Base-by-base conservation (phyloP, 2,113 vertebrate species). In the Myrmecophaga tridactyla region DNA sequence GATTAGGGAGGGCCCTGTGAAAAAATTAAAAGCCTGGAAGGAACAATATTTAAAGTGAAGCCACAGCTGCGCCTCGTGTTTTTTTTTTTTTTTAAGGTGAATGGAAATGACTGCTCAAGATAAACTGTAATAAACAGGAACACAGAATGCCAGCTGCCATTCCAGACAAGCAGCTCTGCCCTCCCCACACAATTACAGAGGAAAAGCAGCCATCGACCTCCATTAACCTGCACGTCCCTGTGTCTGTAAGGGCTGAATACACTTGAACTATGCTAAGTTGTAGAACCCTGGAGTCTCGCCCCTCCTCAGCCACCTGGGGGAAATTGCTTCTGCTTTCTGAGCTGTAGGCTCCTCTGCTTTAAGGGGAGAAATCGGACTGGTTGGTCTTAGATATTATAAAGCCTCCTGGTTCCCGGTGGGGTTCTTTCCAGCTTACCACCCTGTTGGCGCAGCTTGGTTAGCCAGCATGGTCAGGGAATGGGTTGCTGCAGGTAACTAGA, bases 31-130 rank as follows among this genome's bases (percentile, higher is more conserved):
- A 93, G 94, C 36, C 97, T 97, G 80, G 95, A 94, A 96, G 96
- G 95, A 95, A 77, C 96, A 94, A 96, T 97, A 96, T 96, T 97
- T 97, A 94, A 97, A 93, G 87, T 85, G 95, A 93, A 95, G 92
- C 90, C 95, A 36, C 95, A 97, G 97, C 97, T 97, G 97, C 31
- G 90, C 93, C 96, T 97, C 96, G 96, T 97, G 93, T 97, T 94
- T 97, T 93, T 94, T 97, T 96, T 96, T 69, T 90, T 94, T 97
- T 96, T 69, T 90, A 97, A 97, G 97, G 97, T 97, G 89, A 96
- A 95, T 96, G 94, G 94, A 83, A 97, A 89, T 94, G 94, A 96
- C 94, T 93, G 94, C 81, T 93, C 72, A 93, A 84, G 89, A 96
- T 96, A 97, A 97, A 94, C 94, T 93, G 95, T 65, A 95, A 93